phyloP scores from a whole-genome alignment of 2,888 invertebrate species.

The Cremastobaeus sp. region DNA sequence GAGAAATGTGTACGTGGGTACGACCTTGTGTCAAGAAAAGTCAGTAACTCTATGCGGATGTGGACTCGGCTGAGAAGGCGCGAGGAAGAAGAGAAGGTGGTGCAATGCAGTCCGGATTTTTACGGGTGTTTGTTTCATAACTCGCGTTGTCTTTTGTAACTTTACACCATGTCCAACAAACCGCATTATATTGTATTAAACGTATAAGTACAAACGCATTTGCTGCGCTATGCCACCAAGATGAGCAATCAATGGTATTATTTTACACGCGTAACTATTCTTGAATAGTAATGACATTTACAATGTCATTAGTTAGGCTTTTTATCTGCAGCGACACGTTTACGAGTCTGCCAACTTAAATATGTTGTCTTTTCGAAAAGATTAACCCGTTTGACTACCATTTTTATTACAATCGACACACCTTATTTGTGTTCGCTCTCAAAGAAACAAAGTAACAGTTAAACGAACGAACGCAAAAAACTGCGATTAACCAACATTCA shows the following conservation, averaged over 20 bases:
- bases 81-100: conserved; percentile 46
- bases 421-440: no score
- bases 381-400: no score
- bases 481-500: no score
- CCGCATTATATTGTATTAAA: conserved; percentile 67
- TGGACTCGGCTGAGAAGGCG: conserved; percentile 45
- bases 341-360: no score
- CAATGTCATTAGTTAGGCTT: neutral
- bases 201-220: conserved; percentile 27
- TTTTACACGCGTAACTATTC: conserved; percentile 27
- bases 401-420: no score
- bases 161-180: conserved; percentile 65
- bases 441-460: no score
- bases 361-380: no score
- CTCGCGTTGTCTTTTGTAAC: conserved; percentile 65
- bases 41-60: conserved; percentile 59
- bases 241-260: conserved; percentile 33
- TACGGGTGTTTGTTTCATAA: conserved; percentile 61
- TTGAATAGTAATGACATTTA: neutral
- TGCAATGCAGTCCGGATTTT: conserved; percentile 56
- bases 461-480: no score
- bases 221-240: conserved; percentile 31
- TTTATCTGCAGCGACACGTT: no score
- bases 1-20: conserved; percentile 29
- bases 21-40: conserved; percentile 55